Evolutionary conservation across 2,797 vertebrate genomes (phyloP).

Genomic region (Danio tinwini): DNA sequence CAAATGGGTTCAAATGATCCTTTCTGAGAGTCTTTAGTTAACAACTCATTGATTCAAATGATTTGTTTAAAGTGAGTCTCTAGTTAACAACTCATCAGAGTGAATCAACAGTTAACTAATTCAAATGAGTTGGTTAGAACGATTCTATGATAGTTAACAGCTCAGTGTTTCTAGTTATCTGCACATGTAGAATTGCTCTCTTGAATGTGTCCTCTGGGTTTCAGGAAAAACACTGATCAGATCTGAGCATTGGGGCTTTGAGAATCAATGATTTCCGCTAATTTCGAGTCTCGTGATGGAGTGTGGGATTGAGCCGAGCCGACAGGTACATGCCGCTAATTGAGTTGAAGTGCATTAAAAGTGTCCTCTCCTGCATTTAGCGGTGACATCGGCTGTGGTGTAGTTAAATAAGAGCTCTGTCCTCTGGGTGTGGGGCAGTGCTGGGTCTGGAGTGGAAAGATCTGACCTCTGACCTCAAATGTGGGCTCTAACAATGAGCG

Average conservation of each 20-base stretch:
- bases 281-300: slow-evolving; percentile 14
- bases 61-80: too few relatives aligned
- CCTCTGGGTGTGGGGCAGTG: slow-evolving; percentile 10
- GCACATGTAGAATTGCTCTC: slow-evolving; percentile 5
- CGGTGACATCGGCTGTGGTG: slow-evolving; percentile 30
- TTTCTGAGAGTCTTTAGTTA: too few relatives aligned
- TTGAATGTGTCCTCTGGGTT: slow-evolving; percentile 9
- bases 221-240: slow-evolving; percentile 17
- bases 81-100: too few relatives aligned
- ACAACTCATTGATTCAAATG: too few relatives aligned
- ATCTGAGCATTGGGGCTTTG: slow-evolving; percentile 10
- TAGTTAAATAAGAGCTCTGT: slow-evolving; percentile 16
- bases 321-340: not conserved
- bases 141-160: too few relatives aligned
- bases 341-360: slow-evolving; percentile 9
- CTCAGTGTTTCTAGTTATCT: slow-evolving; percentile 2
- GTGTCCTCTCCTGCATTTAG: not conserved
- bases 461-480: slow-evolving; percentile 42
- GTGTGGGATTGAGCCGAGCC: not conserved
- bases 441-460: slow-evolving; percentile 1
- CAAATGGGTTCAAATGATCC: too few relatives aligned
- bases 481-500: slow-evolving; percentile 49
- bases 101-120: too few relatives aligned
- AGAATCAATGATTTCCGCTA: slow-evolving; percentile 26
- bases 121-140: too few relatives aligned